These are phyloP conservation scores for Zootermopsis nevadensis DNA, from an alignment of 2,888 invertebrate genomes.

Conservation along the genomic window DNA sequence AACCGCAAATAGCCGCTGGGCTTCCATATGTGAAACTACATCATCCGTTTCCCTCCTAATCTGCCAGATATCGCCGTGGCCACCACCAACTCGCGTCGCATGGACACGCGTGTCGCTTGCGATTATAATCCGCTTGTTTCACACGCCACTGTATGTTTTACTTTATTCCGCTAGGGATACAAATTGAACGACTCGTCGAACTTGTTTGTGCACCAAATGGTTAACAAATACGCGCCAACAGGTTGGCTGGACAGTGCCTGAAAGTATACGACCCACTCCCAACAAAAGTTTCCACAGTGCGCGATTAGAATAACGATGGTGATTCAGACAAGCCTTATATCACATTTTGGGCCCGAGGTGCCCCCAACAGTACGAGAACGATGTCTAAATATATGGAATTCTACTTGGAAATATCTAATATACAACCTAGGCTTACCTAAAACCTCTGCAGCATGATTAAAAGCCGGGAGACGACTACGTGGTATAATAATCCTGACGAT, in stretches of 20 bases:
- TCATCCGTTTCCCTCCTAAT: slow-evolving; percentile 47
- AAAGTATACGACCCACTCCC: no score
- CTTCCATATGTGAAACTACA: slow-evolving; percentile 47
- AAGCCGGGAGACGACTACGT: no score
- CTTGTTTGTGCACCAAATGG: slow-evolving; percentile 16
- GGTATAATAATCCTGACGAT: no score
- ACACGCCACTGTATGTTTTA: slow-evolving; percentile 3
- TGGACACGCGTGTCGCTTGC: slow-evolving; percentile 9
- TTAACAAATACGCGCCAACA: slow-evolving; percentile 15
- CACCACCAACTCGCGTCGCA: background rate
- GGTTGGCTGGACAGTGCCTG: background rate
- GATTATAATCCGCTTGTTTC: slow-evolving; percentile 37
- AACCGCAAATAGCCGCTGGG: slow-evolving; percentile 48
- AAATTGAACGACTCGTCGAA: slow-evolving; percentile 24
- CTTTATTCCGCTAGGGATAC: slow-evolving; percentile 32
- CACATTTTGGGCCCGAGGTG: no score
- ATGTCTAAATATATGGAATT: no score
- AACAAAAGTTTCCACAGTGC: no score
- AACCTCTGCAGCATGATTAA: no score
- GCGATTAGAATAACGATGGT: no score
- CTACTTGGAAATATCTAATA: no score
- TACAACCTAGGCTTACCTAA: no score
- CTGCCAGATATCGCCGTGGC: slow-evolving; percentile 42
- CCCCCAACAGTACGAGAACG: no score
- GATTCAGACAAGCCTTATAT: no score